phyloP scores from a whole-genome alignment of 37 sponge, comb jelly and placozoan species.

The Chondrosia reniformis region DNA sequence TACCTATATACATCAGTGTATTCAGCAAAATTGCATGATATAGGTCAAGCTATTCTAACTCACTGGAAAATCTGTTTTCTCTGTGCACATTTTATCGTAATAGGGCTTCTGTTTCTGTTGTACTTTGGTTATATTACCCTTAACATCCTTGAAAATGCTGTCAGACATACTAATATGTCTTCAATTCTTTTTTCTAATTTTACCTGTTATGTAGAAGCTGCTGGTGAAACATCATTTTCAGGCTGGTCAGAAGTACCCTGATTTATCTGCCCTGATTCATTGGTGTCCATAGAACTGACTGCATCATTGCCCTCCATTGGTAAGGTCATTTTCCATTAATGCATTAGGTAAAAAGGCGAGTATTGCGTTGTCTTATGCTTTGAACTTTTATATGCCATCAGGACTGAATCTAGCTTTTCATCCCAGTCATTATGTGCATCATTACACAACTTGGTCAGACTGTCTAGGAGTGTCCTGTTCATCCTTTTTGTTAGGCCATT shows the following conservation, averaged over 20 bases:
- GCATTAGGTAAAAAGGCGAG: conserved; percentile 35
- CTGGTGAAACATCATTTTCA: conserved; percentile 4
- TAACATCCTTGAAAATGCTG: not conserved
- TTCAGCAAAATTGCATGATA: not conserved
- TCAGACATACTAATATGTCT: not conserved
- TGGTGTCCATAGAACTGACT: too few species aligned
- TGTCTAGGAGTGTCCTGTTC: conserved; percentile 24
- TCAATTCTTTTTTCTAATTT: not conserved
- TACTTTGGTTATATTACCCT: conserved; percentile 19
- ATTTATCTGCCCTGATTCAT: not conserved
- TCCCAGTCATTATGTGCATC: conserved; percentile 43
- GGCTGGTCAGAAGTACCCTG: not conserved
- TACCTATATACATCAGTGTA: not conserved
- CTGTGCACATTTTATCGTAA: conserved; percentile 15
- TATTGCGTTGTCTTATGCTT: conserved; percentile 28
- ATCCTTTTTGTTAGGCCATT: conserved; percentile 43
- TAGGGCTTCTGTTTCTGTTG: conserved; percentile 20
- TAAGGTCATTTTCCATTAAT: conserved; percentile 1
- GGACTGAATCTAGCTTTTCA: conserved; percentile 20
- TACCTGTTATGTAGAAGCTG: not conserved
- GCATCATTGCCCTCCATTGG: conserved; percentile 18
- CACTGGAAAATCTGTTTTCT: not conserved
- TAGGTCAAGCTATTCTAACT: not conserved
- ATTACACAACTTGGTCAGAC: conserved; percentile 28
- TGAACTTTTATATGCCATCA: conserved; percentile 28